Evolutionary conservation across 2,797 vertebrate species (phyloP).

Genomic region (Delichon dasypus): DNA sequence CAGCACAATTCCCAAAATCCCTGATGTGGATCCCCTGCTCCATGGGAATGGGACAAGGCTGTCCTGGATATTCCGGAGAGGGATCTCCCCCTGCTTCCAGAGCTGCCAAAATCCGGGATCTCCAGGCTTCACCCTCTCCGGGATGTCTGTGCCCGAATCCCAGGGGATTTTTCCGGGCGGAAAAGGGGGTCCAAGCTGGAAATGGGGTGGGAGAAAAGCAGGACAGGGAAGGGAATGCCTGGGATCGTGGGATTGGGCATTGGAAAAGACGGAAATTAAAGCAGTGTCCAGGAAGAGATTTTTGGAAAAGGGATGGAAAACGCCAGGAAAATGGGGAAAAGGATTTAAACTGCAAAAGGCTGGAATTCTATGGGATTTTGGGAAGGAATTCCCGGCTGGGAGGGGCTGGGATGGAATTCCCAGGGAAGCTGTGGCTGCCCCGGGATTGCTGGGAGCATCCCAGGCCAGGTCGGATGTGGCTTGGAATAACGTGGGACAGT

Average conservation of each 20-base stretch:
- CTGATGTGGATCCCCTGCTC: not conserved
- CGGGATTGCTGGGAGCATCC: not conserved
- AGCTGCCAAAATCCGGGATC: fast-evolving
- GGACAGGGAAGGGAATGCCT: not conserved
- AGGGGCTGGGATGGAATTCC: not conserved
- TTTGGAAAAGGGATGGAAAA: not conserved
- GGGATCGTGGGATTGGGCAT: fast-evolving
- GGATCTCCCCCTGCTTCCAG: not conserved
- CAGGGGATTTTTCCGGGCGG: fast-evolving
- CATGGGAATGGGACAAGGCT: not conserved
- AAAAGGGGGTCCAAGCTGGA: not conserved
- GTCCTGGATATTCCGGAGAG: fast-evolving
- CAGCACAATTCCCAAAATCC: not conserved
- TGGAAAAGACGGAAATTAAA: not conserved
- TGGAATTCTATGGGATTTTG: not conserved
- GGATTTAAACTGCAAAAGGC: fast-evolving
- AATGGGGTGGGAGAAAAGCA: not conserved
- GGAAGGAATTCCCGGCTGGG: not conserved
- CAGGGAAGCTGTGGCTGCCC: not conserved
- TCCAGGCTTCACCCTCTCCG: fast-evolving
- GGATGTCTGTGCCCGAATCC: fast-evolving
- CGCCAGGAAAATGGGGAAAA: not conserved
- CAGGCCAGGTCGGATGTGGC: not conserved
- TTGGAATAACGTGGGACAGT: not conserved
- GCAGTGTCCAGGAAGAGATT: fast-evolving